Conservation (phyloP, 2,797 vertebrate genomes). For the Gambusia yucatana region DNA sequence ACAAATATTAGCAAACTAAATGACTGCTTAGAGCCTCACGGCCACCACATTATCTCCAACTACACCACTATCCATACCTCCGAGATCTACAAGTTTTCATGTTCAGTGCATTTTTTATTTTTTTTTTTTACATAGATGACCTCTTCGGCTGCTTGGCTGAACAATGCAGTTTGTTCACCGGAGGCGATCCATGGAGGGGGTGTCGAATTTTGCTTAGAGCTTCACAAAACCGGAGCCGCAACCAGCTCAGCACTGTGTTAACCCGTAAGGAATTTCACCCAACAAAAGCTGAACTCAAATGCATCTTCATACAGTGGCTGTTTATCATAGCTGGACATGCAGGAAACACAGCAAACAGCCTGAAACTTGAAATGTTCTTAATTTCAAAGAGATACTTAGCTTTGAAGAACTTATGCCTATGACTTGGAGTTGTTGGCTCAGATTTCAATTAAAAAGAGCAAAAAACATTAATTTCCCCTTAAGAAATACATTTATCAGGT, state of each 20-base stretch:
- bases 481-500: neutral
- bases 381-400: neutral
- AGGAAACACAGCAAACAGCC: neutral
- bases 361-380: neutral
- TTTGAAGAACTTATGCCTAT: neutral
- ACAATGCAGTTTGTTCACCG: conserved; percentile 13
- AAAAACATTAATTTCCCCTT: neutral
- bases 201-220: conserved; percentile 35
- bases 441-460: neutral
- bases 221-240: conserved; percentile 34
- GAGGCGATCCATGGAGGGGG: conserved; percentile 3
- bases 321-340: conserved; percentile 10
- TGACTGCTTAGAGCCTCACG: conserved; percentile 4
- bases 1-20: conserved; percentile 19
- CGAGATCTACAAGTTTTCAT: conserved; percentile 6
- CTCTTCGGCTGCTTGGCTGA: conserved; percentile 10
- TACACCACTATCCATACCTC: conserved; percentile 9
- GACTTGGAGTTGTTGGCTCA: neutral
- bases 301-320: neutral
- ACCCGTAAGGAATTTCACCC: conserved; percentile 18
- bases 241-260: conserved; percentile 27
- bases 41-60: conserved; percentile 12
- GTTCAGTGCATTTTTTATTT: neutral
- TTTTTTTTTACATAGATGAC: conserved; percentile 2
- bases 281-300: conserved; percentile 19